Base-by-base conservation (phyloP, 2,797 vertebrate genomes). In the Chrysocyon brachyurus region DNA sequence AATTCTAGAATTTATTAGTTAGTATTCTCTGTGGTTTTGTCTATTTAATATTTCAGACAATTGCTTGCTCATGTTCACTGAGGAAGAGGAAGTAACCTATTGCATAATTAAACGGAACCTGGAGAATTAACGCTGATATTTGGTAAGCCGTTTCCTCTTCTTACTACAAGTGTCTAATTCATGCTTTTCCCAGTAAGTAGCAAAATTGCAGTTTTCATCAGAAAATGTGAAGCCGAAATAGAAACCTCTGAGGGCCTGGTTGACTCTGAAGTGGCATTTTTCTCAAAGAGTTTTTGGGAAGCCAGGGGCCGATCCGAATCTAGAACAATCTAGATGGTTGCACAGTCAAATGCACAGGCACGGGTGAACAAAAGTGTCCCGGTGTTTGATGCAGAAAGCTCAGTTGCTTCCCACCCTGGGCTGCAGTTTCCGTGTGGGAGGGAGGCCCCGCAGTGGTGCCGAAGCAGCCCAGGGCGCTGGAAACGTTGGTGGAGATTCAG, bases 121-220 rank as follows among this genome's bases (percentile, higher is more conserved):
- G 9, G 6, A 77, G 75, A 94, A 95, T 93, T 97, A 89, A 90
- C 12, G 75, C 97, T 97, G 97, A 91, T 95, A 93, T 92, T 85
- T 89, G 83, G 94, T n/a, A 96, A 98, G 78, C 63, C 40, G 33
- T 92, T 98, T 97, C 98, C 96, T 97, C 96, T 96, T 97, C 70
- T 96, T 59, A 64, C 56, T 88, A 1, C 21, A 78, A 92, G 84
- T 89, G 82, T 90, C 95, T 87, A 96, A 96, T 98, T 95, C 92
- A 90, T 90, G 88, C 70, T 83, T 96, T 97, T 83, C 72, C 84
- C 15, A 19, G 61, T 59, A 93, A 86, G 73, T 68, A 63, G 68
- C 87, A 95, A 89, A 98, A 88, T 40, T 97, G 95, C 88, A 73
- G 61, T n/a, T 84, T 66, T 98, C 96, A 95, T 92, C 95, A 96